A percentile compares a stretch with the other conserved stretches of the same genome.
These are phyloP conservation scores for Glaucomys volans DNA, from an alignment of 2,113 vertebrate species.

Conservation along the genomic window DNA sequence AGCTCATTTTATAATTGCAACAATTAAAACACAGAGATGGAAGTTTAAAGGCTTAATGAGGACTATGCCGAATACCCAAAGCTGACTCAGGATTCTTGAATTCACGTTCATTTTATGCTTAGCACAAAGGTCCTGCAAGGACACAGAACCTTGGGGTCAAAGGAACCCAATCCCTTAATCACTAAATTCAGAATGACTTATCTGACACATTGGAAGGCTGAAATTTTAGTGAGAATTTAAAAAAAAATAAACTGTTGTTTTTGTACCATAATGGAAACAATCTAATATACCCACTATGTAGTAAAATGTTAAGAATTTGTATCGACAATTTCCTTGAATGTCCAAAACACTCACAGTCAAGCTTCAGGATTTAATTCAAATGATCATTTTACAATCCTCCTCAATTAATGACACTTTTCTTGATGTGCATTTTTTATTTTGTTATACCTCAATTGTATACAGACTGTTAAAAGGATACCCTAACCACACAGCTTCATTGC, in stretches of 20 bases:
- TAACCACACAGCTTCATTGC: background rate
- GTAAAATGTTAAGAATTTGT: background rate
- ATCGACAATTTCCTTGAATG: background rate
- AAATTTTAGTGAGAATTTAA: background rate
- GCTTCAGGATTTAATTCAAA: background rate
- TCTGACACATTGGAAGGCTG: background rate
- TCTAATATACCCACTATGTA: background rate
- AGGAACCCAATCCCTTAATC: background rate
- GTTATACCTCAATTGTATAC: background rate
- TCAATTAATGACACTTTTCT: background rate
- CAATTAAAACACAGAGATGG: background rate
- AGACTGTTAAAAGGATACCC: background rate
- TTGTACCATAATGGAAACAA: background rate
- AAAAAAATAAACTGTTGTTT: background rate
- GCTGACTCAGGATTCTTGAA: background rate
- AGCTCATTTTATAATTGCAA: background rate
- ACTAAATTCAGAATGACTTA: background rate
- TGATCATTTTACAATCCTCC: background rate
- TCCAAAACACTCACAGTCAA: background rate
- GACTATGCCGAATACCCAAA: background rate
- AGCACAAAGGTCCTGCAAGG: background rate
- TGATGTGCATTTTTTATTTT: background rate
- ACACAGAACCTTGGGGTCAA: background rate
- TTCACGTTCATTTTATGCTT: background rate
- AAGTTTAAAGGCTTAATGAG: background rate